Conservation (phyloP, 1,140 invertebrate genomes). For the Nephotettix cincticeps region DNA sequence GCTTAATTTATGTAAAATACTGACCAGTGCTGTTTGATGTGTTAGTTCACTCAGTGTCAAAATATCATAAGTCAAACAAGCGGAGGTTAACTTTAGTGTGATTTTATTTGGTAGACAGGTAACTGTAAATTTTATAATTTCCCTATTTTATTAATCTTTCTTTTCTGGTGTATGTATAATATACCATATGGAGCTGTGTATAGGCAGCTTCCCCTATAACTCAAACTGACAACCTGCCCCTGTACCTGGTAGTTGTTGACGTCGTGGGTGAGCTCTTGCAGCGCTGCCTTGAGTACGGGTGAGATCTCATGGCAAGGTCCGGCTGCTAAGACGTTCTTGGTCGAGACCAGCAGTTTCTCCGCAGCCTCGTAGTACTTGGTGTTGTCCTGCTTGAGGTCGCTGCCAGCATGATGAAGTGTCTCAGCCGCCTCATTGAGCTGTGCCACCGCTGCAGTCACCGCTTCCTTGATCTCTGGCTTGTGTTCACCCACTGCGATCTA, state of each 20-base stretch:
- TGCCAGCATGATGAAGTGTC: neutral
- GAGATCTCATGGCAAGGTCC: constrained; percentile 4
- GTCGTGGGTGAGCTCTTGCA: constrained; percentile 2
- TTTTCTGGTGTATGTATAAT: too few species aligned
- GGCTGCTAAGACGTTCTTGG: neutral
- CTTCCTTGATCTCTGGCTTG: neutral
- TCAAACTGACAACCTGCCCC: too few species aligned
- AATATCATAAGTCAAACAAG: too few species aligned
- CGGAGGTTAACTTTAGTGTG: too few species aligned
- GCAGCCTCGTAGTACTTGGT: constrained; percentile 1
- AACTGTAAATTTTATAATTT: too few species aligned
- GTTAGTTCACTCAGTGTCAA: too few species aligned
- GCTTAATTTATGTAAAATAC: too few species aligned
- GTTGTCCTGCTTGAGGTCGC: constrained; percentile 17
- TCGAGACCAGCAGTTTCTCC: neutral
- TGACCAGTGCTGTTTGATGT: too few species aligned
- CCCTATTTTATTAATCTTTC: too few species aligned
- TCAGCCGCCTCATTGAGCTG: neutral
- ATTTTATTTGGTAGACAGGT: too few species aligned
- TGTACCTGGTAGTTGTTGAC: constrained; percentile 16
- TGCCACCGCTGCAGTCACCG: neutral
- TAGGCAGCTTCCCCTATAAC: too few species aligned
- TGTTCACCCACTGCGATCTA: neutral
- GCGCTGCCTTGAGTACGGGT: neutral
- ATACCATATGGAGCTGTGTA: too few species aligned